Evolutionary conservation across 2,888 invertebrate genomes (phyloP).

Genomic region (Nephrocerus scutellatus): DNA sequence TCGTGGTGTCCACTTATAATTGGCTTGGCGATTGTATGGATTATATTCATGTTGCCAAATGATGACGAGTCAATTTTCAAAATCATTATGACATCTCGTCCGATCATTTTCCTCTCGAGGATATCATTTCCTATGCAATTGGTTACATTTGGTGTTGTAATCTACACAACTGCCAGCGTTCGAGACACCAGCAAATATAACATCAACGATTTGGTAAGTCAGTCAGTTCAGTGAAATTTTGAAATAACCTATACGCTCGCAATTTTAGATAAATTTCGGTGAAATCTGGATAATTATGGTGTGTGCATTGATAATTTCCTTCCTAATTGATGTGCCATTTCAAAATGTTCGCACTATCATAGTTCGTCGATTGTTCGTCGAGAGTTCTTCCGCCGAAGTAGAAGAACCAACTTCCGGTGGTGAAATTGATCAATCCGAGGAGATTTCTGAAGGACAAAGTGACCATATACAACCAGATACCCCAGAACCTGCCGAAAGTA

Average conservation of each 20-base stretch:
- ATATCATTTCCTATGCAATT: constrained; percentile 62
- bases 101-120: constrained; percentile 56
- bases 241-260: neutral
- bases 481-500: constrained; percentile 43
- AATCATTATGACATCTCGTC: constrained; percentile 51
- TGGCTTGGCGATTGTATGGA: constrained; percentile 57
- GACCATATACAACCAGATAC: constrained; percentile 23
- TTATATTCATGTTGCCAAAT: constrained; percentile 50
- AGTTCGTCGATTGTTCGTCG: constrained; percentile 45
- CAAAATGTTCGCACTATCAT: constrained; percentile 48
- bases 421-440: constrained; percentile 35
- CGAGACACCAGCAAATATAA: constrained; percentile 56
- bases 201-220: constrained; percentile 53
- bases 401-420: constrained; percentile 22
- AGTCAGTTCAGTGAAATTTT: neutral
- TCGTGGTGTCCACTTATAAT: constrained; percentile 59
- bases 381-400: constrained; percentile 27
- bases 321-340: constrained; percentile 62
- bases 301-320: constrained; percentile 52
- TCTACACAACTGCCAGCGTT: constrained; percentile 58
- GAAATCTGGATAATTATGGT: constrained; percentile 53
- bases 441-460: constrained; percentile 20
- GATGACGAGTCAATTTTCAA: constrained; percentile 26
- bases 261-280: constrained; percentile 50
- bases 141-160: constrained; percentile 59